Evolutionary conservation across 2,113 vertebrate genomes (phyloP), one percentile per base, ranked within the genome.

Genomic region (Prunella fulvescens): DNA sequence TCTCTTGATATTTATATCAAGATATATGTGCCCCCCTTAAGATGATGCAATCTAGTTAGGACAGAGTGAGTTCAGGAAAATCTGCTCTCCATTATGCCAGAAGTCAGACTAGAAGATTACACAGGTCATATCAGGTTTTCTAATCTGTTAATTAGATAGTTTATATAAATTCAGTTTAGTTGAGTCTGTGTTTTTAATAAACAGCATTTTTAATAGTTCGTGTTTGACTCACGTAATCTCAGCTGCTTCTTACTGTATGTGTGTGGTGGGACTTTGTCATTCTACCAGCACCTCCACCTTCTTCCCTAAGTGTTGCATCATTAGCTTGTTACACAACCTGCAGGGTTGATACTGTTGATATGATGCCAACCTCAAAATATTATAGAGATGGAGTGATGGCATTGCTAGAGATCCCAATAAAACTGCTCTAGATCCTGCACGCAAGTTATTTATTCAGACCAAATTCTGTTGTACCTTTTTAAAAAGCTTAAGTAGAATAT

Each of bases 251-350:
- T 94, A 77, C 20, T 50, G 37, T 62, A 28, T 23, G 62, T 88
- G 48, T 69, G 94, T 92, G 86, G 82, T 92, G 85, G 88, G 33
- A 54, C 51, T 81, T 77, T 73, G 48, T 81, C 87, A 70, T 89
- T 86, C 54, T 77, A 93, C 47, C 82, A 72, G 64, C 48, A 92
- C 44, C 88, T 93, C 88, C 90, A 82, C 86, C 71, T 94, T 96
- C 80, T 40, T 53, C 78, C 84, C 50, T 42, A n/a, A 40, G 54
- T 54, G 37, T 69, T 95, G 70, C 86, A 86, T 85, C 92, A 93
- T 84, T 60, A 78, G 45, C 64, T 74, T 77, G 50, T 97, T 94
- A 90, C 72, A 73, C 88, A 96, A 81, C 40, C 48, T 88, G 47
- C 22, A 86, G 76, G 51, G 64, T 2, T 95, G 78, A 95, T 96